Evolutionary conservation across 2,113 vertebrate genomes (phyloP).

Genomic region (Acinonyx jubatus): DNA sequence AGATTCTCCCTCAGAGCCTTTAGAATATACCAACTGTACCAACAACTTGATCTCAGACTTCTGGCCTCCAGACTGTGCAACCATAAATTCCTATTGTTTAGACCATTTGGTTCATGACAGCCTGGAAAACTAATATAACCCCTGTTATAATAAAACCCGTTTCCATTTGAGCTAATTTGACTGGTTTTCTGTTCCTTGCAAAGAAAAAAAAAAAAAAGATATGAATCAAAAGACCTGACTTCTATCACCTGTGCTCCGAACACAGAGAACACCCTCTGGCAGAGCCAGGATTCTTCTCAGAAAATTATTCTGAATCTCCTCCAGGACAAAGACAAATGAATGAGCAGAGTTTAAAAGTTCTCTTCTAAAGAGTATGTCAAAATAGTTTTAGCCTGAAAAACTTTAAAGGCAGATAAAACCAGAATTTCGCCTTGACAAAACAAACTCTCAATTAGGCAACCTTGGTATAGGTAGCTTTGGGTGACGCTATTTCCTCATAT

Average conservation of each 20-base stretch:
- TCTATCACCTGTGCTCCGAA: not conserved
- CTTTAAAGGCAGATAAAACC: not conserved
- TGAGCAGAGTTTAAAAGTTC: conserved; percentile 24
- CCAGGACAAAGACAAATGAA: conserved; percentile 43
- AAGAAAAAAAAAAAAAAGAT: not conserved
- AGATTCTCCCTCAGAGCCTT: not conserved
- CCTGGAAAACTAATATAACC: not conserved
- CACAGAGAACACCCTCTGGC: not conserved
- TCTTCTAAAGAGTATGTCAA: conserved; percentile 17
- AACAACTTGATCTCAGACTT: not conserved
- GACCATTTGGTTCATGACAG: not conserved
- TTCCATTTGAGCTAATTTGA: not conserved
- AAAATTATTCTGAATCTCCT: conserved; percentile 51
- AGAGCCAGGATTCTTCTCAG: not conserved
- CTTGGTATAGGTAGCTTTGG: not conserved
- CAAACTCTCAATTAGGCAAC: not conserved
- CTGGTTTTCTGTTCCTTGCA: not conserved
- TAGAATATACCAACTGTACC: not conserved
- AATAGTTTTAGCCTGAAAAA: conserved; percentile 39
- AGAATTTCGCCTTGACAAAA: not conserved
- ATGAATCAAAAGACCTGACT: not conserved
- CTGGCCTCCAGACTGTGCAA: not conserved
- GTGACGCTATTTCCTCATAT: fast-evolving
- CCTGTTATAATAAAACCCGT: not conserved
- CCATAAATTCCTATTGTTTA: not conserved